Evolutionary conservation across 2,113 vertebrate species (phyloP).

Genomic region (Riparia riparia): DNA sequence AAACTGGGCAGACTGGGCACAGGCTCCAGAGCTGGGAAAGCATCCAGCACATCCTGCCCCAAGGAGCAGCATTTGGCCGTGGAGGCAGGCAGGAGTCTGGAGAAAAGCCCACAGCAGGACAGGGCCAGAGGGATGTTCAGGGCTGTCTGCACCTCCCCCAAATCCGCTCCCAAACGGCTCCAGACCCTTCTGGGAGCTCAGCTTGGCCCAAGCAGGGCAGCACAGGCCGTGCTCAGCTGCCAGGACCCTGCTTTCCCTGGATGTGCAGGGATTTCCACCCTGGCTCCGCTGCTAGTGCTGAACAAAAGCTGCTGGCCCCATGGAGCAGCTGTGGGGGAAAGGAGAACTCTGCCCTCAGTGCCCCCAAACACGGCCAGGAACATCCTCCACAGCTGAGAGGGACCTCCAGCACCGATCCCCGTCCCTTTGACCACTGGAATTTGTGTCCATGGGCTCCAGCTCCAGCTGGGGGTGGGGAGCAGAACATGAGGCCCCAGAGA

Average conservation of each 20-base stretch:
- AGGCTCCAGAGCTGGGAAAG: background rate
- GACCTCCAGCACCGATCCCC: background rate
- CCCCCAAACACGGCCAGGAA: background rate
- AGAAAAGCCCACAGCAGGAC: background rate
- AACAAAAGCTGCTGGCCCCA: background rate
- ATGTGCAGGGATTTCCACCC: background rate
- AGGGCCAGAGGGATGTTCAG: background rate
- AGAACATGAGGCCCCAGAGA: background rate
- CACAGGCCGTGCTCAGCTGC: background rate
- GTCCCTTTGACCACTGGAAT: fast-evolving
- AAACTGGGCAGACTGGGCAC: background rate
- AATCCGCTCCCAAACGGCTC: fast-evolving
- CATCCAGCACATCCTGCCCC: background rate
- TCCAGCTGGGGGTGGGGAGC: background rate
- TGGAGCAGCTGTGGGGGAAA: fast-evolving
- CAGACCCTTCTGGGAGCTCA: background rate
- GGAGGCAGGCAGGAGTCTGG: background rate
- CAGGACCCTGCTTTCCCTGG: background rate
- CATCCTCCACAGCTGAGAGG: background rate
- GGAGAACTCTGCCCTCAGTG: background rate
- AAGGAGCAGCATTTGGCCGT: fast-evolving
- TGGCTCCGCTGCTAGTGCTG: fast-evolving
- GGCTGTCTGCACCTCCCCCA: background rate
- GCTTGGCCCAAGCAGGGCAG: background rate
- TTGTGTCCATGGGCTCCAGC: background rate